These are phyloP conservation scores for Nasonovia ribisnigri DNA, from an alignment of 2,888 invertebrate genomes.

Conservation along the genomic window DNA sequence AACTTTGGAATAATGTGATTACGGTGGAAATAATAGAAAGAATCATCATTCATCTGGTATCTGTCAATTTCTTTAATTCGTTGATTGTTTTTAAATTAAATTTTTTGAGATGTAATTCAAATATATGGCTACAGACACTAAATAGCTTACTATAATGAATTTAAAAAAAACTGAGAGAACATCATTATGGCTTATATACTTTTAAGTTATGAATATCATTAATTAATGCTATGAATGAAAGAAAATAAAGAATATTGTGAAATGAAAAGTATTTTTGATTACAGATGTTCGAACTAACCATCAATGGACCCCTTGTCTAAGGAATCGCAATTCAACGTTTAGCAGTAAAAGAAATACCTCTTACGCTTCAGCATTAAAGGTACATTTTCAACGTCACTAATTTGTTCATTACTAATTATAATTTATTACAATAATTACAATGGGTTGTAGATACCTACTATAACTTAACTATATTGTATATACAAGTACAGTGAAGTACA, in stretches of 20 bases:
- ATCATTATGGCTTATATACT: background rate
- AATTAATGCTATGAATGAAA: background rate
- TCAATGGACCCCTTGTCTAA: conserved; percentile 16
- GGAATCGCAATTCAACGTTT: conserved; percentile 6
- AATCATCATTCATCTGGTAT: background rate
- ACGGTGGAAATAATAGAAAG: background rate
- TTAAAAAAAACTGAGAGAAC: background rate
- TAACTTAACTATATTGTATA: no score
- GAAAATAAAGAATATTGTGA: background rate
- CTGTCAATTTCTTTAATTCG: background rate
- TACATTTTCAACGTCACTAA: background rate
- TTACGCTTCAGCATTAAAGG: conserved; percentile 19
- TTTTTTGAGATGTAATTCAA: background rate
- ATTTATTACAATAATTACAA: background rate
- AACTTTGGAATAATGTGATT: background rate
- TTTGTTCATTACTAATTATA: background rate
- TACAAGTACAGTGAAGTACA: no score
- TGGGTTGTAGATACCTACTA: background rate
- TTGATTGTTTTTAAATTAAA: background rate
- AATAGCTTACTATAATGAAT: background rate
- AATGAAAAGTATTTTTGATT: background rate
- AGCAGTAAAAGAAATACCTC: conserved; percentile 40
- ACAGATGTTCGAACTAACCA: conserved; percentile 34
- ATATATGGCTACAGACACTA: background rate
- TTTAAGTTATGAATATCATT: background rate